These are phyloP conservation scores for Diaperis boleti DNA, from an alignment of 2,888 invertebrate genomes.

Conservation along the genomic window DNA sequence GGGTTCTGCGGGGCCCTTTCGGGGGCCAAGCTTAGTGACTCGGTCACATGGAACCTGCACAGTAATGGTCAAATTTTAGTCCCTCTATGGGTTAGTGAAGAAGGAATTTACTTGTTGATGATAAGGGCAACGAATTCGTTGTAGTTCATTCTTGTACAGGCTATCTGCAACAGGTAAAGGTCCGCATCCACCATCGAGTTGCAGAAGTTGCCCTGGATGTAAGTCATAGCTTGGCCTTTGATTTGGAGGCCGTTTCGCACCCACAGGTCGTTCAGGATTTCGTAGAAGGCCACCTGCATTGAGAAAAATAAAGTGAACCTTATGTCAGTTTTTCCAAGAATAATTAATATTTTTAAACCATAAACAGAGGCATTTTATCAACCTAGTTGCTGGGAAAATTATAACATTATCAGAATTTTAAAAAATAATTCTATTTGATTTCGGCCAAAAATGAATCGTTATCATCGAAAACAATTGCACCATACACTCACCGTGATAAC, in stretches of 20 bases:
- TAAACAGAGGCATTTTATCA: too few species aligned
- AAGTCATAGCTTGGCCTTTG: conserved; percentile 99
- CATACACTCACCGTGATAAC: too few species aligned
- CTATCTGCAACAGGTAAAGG: conserved; percentile 93
- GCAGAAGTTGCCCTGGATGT: conserved; percentile 98
- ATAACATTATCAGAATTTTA: too few species aligned
- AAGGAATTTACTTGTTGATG: conserved; percentile 83
- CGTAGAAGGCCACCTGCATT: conserved; percentile 93
- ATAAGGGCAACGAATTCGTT: conserved; percentile 88
- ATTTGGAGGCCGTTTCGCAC: conserved; percentile 97
- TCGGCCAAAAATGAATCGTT: too few species aligned
- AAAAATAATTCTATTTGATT: too few species aligned
- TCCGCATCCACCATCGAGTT: conserved; percentile 99
- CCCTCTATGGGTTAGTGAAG: conserved; percentile 4
- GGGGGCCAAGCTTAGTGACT: conserved; percentile 85
- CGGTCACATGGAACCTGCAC: conserved; percentile 84
- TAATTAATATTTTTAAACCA: too few species aligned
- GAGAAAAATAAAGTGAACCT: not conserved
- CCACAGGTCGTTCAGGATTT: conserved; percentile 95
- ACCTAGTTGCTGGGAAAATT: too few species aligned
- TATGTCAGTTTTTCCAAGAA: too few species aligned
- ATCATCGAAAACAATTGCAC: too few species aligned
- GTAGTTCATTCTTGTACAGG: conserved; percentile 73
- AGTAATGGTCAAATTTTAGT: not conserved
- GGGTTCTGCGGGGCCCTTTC: conserved; percentile 73